Percentiles rank a stretch among this genome's conserved stretches.
Evolutionary conservation across 37 sponge, comb jelly and placozoan genomes (phyloP).

Genomic region (Agelas oroides): DNA sequence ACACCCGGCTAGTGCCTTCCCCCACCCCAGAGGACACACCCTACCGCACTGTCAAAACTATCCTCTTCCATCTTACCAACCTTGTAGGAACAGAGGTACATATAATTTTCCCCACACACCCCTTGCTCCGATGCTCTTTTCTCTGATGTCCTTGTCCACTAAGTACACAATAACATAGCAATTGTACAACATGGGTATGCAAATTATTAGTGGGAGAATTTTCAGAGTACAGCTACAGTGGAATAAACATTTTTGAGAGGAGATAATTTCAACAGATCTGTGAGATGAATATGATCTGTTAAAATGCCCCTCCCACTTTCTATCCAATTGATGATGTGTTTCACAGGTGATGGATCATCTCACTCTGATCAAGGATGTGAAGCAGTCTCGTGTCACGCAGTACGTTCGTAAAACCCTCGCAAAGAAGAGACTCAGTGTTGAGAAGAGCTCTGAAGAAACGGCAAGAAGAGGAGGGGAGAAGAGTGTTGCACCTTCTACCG

Average conservation of each 20-base stretch:
- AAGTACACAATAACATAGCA: no score
- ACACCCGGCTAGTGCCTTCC: conserved; percentile 26
- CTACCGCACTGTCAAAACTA: conserved; percentile 89
- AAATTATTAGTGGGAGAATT: background rate
- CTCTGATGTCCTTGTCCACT: no score
- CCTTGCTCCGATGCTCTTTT: no score
- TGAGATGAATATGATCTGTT: no score
- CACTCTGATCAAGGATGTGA: conserved; percentile 46
- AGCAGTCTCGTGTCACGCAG: conserved; percentile 12
- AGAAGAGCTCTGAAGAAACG: background rate
- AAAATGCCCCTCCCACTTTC: no score
- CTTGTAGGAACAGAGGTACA: conserved; percentile 64
- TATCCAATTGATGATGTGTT: no score
- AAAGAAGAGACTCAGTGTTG: conserved; percentile 46
- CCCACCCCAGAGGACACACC: conserved; percentile 65
- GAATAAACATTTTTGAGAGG: no score
- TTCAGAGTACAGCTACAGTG: no score
- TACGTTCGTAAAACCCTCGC: conserved; percentile 58
- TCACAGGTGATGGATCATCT: conserved; percentile 63
- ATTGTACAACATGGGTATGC: no score
- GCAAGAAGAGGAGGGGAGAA: background rate
- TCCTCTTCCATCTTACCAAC: conserved; percentile 80
- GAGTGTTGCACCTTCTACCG: background rate
- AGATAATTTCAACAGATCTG: no score
- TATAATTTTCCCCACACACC: no score